phyloP scores from a whole-genome alignment of 2,113 vertebrate species.

The Eublepharis macularius region DNA sequence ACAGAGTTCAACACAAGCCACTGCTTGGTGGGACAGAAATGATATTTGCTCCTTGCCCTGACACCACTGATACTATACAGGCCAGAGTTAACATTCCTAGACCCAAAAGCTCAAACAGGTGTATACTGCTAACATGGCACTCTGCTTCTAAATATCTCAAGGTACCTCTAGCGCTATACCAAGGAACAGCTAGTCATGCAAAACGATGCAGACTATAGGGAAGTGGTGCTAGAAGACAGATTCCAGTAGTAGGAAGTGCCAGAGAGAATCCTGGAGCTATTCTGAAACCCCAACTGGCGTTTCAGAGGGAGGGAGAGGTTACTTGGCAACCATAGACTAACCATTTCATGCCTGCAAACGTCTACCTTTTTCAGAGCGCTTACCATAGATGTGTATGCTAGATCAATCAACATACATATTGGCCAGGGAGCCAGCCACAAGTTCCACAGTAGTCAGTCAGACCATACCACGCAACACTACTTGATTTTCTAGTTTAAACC shows the following conservation, averaged over 20 bases:
- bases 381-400: background rate
- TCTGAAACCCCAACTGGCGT: background rate
- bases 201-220: background rate
- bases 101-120: background rate
- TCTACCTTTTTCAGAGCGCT: background rate
- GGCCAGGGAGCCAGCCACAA: background rate
- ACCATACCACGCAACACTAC: background rate
- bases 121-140: background rate
- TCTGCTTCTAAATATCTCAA: background rate
- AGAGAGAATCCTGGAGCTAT: background rate
- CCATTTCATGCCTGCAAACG: background rate
- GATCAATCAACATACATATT: background rate
- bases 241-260: background rate
- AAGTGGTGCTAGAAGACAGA: background rate
- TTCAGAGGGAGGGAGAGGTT: no score
- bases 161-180: background rate
- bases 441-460: background rate
- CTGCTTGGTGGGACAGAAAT: no score
- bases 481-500: background rate
- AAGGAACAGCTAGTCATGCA: background rate
- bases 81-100: background rate
- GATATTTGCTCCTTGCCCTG: background rate
- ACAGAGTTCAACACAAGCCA: background rate
- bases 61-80: background rate
- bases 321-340: background rate